Conservation (phyloP, 2,888 invertebrate species). For the Lampropteryx suffumata region DNA sequence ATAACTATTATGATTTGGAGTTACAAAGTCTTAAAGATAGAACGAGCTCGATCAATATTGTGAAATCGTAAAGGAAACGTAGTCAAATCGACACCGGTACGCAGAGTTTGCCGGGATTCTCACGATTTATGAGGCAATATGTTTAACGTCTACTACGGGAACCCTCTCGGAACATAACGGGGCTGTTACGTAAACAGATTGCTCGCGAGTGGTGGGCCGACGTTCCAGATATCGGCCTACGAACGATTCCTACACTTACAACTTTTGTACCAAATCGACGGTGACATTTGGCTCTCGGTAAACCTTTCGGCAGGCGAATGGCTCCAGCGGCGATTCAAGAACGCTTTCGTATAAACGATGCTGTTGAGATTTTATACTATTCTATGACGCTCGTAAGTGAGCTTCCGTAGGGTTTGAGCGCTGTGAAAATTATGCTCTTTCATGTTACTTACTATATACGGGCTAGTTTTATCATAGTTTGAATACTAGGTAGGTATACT, state of each 20-base stretch:
- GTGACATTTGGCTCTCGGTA: constrained; percentile 51
- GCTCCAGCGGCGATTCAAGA: constrained; percentile 37
- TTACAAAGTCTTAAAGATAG: constrained; percentile 33
- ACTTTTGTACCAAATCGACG: constrained; percentile 60
- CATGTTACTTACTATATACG: not conserved
- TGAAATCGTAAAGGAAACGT: constrained; percentile 76
- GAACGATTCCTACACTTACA: constrained; percentile 62
- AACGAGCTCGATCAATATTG: constrained; percentile 64
- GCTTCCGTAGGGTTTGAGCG: constrained; percentile 1
- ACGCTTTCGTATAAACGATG: constrained; percentile 38
- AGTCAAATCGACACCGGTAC: constrained; percentile 79
- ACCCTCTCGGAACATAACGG: constrained; percentile 81
- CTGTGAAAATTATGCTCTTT: constrained; percentile 1
- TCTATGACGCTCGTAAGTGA: constrained; percentile 4
- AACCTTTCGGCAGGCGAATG: constrained; percentile 49
- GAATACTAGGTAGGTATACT: no score
- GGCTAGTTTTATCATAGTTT: not conserved
- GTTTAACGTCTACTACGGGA: constrained; percentile 81
- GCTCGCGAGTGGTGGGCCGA: constrained; percentile 71
- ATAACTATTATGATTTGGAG: constrained; percentile 23
- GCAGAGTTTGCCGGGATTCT: constrained; percentile 76
- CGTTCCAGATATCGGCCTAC: constrained; percentile 70
- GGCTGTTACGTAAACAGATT: constrained; percentile 82
- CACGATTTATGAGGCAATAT: constrained; percentile 83
- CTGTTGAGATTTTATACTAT: constrained; percentile 30